Evolutionary conservation across 2,797 vertebrate species (phyloP), one percentile per base, ranked within the genome.

Genomic region (Stomatorhinus walkeri): DNA sequence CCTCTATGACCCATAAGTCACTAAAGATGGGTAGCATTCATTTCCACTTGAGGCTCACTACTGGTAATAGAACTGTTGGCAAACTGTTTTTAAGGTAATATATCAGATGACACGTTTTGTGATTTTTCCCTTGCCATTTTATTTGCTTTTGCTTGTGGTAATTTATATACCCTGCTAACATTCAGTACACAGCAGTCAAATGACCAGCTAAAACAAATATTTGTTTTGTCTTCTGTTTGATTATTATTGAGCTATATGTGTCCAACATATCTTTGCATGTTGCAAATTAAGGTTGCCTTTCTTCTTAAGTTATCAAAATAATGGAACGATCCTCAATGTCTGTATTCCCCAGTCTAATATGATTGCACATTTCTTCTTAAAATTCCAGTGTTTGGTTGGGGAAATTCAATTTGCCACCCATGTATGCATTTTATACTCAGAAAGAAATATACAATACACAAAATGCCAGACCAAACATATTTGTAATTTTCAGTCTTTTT

Each of bases 101-200:
- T 68, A 79, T 40, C 72, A n/a, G 40, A 81, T 81, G 28, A 36
- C 12, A n/a, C 7, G 16, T 46, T 81, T 46, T 81, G 76, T 81
- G 76, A 43, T 19, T 24, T 43, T n/a, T n/a, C 4, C 19, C 3
- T 40, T n/a, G 76, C 40, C 36, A 81, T 46, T 81, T 46, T n/a
- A 19, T 81, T 81, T 81, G 36, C 76, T 81, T 72, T 43, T 81
- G 76, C 40, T 81, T 81, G 76, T 81, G 76, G 3, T n/a, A 81
- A 81, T 81, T 9, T 81, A 12, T 19, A 36, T 43, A 4, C 32
- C 72, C 36, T 79, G 36, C 72, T 79, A 79, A 43, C 72, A 43
- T 43, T 79, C 72, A 43, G 36, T 79, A 79, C 32, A 9, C 36
- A 81, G 76, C 76, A 81, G 36, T 46, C 76, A 81, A 81, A 79